Percentiles rank a stretch among this genome's conserved stretches.
These are phyloP conservation scores for Ctenicera cuprea DNA, from an alignment of 2,888 invertebrate species.

Conservation along the genomic window DNA sequence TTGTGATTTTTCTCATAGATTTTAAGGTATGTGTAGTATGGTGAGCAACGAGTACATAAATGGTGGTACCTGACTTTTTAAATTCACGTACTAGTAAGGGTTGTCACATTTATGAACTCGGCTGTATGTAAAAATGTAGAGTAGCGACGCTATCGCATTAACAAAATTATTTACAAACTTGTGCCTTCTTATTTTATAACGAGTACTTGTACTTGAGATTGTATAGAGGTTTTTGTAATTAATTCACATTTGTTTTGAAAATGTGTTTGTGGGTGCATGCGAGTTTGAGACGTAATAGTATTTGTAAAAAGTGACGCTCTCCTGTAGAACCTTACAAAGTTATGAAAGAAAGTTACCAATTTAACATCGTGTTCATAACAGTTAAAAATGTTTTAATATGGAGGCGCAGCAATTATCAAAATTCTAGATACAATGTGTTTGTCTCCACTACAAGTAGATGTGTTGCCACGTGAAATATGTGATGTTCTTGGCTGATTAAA, in stretches of 20 bases:
- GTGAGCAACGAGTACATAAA: constrained; percentile 26
- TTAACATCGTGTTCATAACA: too few relatives aligned
- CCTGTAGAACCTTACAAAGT: too few relatives aligned
- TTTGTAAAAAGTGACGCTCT: too few relatives aligned
- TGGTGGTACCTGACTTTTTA: constrained; percentile 4
- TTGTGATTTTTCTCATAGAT: constrained; percentile 44
- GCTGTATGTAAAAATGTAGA: constrained; percentile 39
- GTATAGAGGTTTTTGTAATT: too few relatives aligned
- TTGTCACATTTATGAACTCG: constrained; percentile 30
- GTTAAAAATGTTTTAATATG: too few relatives aligned
- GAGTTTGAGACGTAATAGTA: too few relatives aligned
- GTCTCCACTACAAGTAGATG: neutral
- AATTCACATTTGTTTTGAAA: neutral
- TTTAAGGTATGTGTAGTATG: constrained; percentile 34
- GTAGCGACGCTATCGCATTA: constrained; percentile 42
- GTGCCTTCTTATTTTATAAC: constrained; percentile 48
- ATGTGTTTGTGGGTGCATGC: too few relatives aligned
- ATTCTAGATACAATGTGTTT: too few relatives aligned
- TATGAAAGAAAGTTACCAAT: too few relatives aligned
- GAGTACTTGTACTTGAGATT: neutral
- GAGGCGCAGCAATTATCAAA: too few relatives aligned
- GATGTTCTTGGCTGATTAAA: too few relatives aligned
- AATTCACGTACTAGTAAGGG: neutral
- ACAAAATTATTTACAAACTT: constrained; percentile 45
- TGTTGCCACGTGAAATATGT: neutral